These are phyloP conservation scores for Parambassis ranga DNA, from an alignment of 2,797 vertebrate species.

Conservation along the genomic window DNA sequence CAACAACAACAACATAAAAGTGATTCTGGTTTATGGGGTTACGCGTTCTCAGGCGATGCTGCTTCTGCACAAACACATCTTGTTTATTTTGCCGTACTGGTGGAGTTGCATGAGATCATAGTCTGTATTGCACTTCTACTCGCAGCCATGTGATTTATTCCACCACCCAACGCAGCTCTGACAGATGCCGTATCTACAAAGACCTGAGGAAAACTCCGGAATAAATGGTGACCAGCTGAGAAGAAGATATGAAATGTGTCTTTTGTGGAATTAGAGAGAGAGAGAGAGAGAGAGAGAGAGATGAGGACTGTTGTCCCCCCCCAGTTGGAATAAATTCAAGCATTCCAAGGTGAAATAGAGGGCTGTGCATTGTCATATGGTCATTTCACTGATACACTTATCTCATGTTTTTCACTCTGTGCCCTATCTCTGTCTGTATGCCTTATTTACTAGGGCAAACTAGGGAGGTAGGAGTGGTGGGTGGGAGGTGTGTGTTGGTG, in stretches of 20 bases:
- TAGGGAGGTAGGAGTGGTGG: constrained; percentile 35
- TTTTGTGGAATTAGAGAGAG: constrained; percentile 24
- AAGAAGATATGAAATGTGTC: constrained; percentile 63
- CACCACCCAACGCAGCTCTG: constrained; percentile 35
- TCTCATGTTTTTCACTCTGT: constrained; percentile 59
- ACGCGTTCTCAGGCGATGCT: background rate
- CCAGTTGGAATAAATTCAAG: constrained; percentile 36
- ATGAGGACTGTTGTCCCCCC: constrained; percentile 16
- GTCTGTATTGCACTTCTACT: constrained; percentile 25
- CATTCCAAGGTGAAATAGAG: constrained; percentile 66
- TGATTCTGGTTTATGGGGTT: constrained; percentile 3
- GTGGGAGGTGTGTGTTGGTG: constrained; percentile 39
- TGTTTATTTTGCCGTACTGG: constrained; percentile 9
- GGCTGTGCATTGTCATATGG: constrained; percentile 62
- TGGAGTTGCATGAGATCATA: constrained; percentile 45
- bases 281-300: background rate
- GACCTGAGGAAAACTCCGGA: constrained; percentile 46
- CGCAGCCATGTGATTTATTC: constrained; percentile 63
- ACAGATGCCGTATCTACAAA: constrained; percentile 56
- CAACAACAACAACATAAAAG: constrained; percentile 33
- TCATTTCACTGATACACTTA: constrained; percentile 68
- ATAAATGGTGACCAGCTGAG: constrained; percentile 58
- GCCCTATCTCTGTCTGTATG: constrained; percentile 58
- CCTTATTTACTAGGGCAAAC: constrained; percentile 62
- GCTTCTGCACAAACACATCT: constrained; percentile 14